phyloP scores from a whole-genome alignment of 2,797 vertebrate genomes.

The Chromis chromis region DNA sequence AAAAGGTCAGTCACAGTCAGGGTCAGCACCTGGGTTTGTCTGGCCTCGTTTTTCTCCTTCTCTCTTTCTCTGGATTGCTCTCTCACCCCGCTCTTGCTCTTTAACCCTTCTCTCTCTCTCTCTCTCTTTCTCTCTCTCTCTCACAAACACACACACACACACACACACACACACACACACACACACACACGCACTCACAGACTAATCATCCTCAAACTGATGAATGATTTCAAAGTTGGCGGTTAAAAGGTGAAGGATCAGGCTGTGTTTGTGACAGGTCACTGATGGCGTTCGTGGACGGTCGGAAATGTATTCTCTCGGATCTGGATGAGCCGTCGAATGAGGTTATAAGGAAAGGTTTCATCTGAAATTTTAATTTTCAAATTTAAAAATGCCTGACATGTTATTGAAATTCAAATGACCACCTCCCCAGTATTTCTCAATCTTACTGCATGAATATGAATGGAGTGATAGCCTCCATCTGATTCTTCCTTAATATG shows the following conservation, averaged over 20 bases:
- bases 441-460: constrained; percentile 76
- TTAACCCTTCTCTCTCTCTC: not conserved
- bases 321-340: constrained; percentile 67
- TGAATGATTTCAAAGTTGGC: constrained; percentile 60
- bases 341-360: constrained; percentile 64
- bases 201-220: constrained; percentile 53
- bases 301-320: constrained; percentile 64
- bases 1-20: constrained; percentile 62
- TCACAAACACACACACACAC: constrained; percentile 1
- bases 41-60: constrained; percentile 2
- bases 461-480: constrained; percentile 63
- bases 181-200: constrained; percentile 32
- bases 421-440: constrained; percentile 62
- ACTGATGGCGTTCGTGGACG: constrained; percentile 55
- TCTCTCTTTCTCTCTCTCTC: not conserved
- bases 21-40: constrained; percentile 56
- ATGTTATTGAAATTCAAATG: constrained; percentile 80
- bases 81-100: not conserved
- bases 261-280: constrained; percentile 65
- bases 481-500: constrained; percentile 72
- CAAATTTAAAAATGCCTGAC: constrained; percentile 55
- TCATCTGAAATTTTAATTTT: constrained; percentile 69
- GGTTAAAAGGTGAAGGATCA: constrained; percentile 64
- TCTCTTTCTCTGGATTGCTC: not conserved
- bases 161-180: constrained; percentile 24